Percentiles rank a stretch among this genome's conserved stretches.
phyloP scores from a whole-genome alignment of 2,797 vertebrate species.

The Columba guinea region DNA sequence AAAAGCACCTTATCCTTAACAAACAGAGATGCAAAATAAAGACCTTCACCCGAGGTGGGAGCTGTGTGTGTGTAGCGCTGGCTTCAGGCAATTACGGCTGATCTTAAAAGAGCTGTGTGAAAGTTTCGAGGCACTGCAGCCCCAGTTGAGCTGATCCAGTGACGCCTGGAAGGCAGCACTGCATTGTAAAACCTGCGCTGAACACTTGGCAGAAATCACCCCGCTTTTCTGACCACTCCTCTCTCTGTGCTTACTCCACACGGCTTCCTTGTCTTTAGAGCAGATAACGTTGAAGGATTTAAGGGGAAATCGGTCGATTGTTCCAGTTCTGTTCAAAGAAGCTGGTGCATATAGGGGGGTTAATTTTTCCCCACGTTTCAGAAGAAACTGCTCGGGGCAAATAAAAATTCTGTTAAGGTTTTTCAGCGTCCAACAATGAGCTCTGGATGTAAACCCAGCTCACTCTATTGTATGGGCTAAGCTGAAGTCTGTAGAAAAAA shows the following conservation, averaged over 20 bases:
- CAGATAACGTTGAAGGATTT: background rate
- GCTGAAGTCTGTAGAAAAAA: background rate
- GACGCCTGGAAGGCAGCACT: background rate
- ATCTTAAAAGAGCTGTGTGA: background rate
- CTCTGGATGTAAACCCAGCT: background rate
- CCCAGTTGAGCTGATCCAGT: background rate
- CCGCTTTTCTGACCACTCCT: background rate
- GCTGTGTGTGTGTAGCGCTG: background rate
- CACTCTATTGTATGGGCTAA: background rate
- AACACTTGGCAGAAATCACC: background rate
- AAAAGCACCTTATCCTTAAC: background rate
- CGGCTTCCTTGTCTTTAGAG: background rate
- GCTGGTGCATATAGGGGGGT: background rate
- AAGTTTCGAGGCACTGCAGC: background rate
- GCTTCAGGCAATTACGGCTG: background rate
- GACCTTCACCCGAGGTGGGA: background rate
- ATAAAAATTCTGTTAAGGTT: background rate
- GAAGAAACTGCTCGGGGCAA: background rate
- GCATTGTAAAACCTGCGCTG: background rate
- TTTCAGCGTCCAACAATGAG: background rate
- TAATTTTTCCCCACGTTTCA: background rate
- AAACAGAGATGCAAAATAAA: background rate
- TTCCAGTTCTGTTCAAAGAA: background rate
- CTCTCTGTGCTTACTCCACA: background rate
- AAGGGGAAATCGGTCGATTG: background rate